phyloP scores from a whole-genome alignment of 2,113 vertebrate species.

The Sylvia atricapilla region DNA sequence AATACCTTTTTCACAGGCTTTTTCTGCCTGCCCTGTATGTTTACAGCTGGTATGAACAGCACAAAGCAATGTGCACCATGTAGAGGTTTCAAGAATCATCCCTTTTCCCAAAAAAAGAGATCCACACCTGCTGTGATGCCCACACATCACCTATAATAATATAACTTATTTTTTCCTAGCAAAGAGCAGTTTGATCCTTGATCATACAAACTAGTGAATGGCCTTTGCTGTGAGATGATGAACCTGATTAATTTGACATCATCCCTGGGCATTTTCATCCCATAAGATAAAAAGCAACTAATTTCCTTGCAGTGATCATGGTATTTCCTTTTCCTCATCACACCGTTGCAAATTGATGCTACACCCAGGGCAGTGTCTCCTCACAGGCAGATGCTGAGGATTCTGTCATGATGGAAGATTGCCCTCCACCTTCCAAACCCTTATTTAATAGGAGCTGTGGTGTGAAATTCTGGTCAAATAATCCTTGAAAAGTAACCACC shows the following conservation, averaged over 20 bases:
- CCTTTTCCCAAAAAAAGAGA: constrained; percentile 70
- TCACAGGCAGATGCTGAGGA: constrained; percentile 76
- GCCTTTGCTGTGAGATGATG: constrained; percentile 37
- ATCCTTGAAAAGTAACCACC: constrained; percentile 38
- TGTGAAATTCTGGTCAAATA: constrained; percentile 81
- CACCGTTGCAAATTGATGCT: constrained; percentile 58
- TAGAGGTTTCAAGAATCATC: constrained; percentile 24
- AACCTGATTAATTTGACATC: not conserved
- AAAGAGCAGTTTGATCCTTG: constrained; percentile 61
- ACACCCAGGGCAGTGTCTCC: constrained; percentile 60
- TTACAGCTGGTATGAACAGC: not conserved
- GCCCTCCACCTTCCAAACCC: constrained; percentile 71
- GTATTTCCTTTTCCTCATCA: constrained; percentile 55
- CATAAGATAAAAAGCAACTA: constrained; percentile 74
- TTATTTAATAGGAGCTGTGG: constrained; percentile 47
- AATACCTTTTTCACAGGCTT: not conserved
- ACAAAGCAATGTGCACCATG: not conserved
- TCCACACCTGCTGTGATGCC: constrained; percentile 71
- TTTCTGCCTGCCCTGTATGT: not conserved
- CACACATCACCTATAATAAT: constrained; percentile 55
- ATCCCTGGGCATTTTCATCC: constrained; percentile 71
- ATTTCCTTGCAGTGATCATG: constrained; percentile 75
- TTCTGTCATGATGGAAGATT: constrained; percentile 70
- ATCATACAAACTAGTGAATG: constrained; percentile 8
- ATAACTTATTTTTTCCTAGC: constrained; percentile 33